Conservation (phyloP, 2,113 vertebrate species). For the Corythoichthys intestinalis region DNA sequence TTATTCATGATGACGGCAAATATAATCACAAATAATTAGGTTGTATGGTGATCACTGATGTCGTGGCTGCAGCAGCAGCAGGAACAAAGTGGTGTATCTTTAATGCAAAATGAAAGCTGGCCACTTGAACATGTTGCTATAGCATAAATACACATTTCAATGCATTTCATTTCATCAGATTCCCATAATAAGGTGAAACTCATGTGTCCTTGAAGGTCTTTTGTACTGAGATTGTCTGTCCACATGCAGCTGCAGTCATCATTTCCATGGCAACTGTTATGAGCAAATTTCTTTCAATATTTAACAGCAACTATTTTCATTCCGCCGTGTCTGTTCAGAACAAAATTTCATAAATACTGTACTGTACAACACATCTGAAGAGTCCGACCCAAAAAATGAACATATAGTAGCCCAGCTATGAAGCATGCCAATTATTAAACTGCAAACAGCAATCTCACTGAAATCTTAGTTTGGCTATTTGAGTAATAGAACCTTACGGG, state of each 20-base stretch:
- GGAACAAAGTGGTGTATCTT: not conserved
- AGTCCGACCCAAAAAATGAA: no score
- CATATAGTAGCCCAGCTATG: not conserved
- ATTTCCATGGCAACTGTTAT: conserved; percentile 11
- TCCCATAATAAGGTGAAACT: not conserved
- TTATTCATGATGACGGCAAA: conserved; percentile 66
- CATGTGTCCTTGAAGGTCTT: not conserved
- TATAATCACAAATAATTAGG: conserved; percentile 65
- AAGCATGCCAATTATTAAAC: not conserved
- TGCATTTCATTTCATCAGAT: not conserved
- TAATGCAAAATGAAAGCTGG: not conserved
- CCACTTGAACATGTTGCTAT: not conserved
- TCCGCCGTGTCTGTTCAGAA: not conserved
- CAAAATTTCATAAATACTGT: not conserved
- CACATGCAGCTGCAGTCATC: not conserved
- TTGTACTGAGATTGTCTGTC: not conserved
- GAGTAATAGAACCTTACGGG: no score
- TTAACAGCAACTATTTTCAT: not conserved
- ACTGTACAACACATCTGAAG: no score
- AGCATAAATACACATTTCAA: not conserved
- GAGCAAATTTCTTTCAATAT: not conserved
- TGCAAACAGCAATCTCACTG: not conserved
- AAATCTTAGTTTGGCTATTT: not conserved
- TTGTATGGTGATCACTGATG: conserved; percentile 30
- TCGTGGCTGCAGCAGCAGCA: conserved; percentile 7